These are phyloP conservation scores for Carassius auratus DNA, from an alignment of 2,113 vertebrate genomes.

Conservation along the genomic window DNA sequence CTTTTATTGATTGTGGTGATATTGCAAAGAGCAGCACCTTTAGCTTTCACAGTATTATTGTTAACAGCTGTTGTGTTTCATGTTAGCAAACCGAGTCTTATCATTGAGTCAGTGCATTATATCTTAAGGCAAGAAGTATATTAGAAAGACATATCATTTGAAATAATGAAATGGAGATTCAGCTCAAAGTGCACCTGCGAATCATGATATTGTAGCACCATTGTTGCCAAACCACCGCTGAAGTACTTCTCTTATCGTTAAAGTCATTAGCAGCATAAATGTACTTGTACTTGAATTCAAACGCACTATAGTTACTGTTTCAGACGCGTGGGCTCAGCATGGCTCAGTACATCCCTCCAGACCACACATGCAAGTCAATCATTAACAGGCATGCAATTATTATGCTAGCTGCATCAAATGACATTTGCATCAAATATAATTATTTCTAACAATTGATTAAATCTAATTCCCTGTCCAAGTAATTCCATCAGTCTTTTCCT, in stretches of 20 bases:
- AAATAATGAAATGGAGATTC: conserved; percentile 6
- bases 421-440: conserved; percentile 7
- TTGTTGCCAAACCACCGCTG: not conserved
- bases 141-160: not conserved
- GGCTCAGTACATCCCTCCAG: not conserved
- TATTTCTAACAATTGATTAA: not conserved
- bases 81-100: not conserved
- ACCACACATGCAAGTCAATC: conserved; percentile 37
- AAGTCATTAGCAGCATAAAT: not conserved
- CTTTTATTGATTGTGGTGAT: conserved; percentile 21
- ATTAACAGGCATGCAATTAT: conserved; percentile 35
- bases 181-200: not conserved
- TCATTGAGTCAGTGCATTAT: conserved; percentile 8
- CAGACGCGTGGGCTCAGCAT: not conserved
- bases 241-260: not conserved
- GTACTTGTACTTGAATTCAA: conserved; percentile 3
- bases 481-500: conserved; percentile 19
- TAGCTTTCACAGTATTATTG: conserved; percentile 24
- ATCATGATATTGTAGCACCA: conserved; percentile 35
- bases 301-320: not conserved
- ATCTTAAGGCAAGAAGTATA: conserved; percentile 28
- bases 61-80: not conserved
- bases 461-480: not conserved
- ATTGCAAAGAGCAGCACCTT: conserved; percentile 31
- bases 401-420: not conserved